Percentiles rank a stretch among this genome's conserved stretches.
phyloP scores from a whole-genome alignment of 2,113 vertebrate genomes.

The Shinisaurus crocodilurus region DNA sequence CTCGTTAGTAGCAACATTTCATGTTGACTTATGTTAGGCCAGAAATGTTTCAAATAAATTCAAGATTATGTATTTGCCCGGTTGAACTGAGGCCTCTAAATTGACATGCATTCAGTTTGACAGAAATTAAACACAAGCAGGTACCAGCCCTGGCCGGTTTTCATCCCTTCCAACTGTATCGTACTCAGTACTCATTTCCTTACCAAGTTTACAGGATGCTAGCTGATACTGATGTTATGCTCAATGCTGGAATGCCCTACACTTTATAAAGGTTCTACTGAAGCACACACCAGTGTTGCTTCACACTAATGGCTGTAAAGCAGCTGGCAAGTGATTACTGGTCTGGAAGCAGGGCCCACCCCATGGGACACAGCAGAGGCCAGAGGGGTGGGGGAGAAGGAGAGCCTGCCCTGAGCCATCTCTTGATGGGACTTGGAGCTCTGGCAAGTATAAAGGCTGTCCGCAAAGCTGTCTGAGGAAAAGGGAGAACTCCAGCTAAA shows the following conservation, averaged over 20 bases:
- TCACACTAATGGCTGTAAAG: not conserved
- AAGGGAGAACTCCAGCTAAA: not conserved
- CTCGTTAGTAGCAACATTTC: slow-evolving; percentile 75
- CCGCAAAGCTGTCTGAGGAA: not conserved
- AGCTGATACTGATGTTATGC: not conserved
- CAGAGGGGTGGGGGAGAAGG: not conserved
- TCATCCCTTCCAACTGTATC: not conserved
- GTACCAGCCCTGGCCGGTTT: slow-evolving; percentile 43
- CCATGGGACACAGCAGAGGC: too few species aligned
- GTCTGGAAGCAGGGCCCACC: not conserved
- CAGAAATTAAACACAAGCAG: slow-evolving; percentile 59
- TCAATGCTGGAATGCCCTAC: not conserved
- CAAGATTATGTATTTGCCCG: slow-evolving; percentile 54
- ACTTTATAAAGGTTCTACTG: not conserved
- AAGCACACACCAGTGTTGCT: not conserved
- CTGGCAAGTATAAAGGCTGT: not conserved
- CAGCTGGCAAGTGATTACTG: not conserved
- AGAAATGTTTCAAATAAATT: slow-evolving; percentile 62
- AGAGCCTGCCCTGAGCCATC: not conserved
- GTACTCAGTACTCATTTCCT: not conserved
- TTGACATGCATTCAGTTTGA: slow-evolving; percentile 47
- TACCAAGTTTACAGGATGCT: not conserved
- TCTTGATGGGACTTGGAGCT: not conserved
- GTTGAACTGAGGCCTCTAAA: slow-evolving; percentile 62
- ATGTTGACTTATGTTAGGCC: slow-evolving; percentile 64